A percentile compares a stretch with the other conserved stretches of the same genome.
phyloP scores from a whole-genome alignment of 2,113 vertebrate genomes.

The Kryptolebias marmoratus region DNA sequence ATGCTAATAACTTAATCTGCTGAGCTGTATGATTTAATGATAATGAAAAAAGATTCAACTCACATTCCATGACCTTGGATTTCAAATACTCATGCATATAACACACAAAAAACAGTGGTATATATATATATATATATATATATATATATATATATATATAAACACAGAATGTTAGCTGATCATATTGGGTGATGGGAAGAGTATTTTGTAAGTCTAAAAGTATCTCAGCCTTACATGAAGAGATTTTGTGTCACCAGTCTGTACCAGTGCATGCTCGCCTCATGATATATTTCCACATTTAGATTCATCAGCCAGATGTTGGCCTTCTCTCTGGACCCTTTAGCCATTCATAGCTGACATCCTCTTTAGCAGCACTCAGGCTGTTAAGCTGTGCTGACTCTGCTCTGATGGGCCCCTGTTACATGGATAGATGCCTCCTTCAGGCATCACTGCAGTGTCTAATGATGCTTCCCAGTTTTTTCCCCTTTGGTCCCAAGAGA shows the following conservation, averaged over 20 bases:
- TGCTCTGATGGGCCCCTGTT: conserved; percentile 55
- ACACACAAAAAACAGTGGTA: too few species aligned
- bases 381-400: conserved; percentile 44
- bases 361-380: conserved; percentile 53
- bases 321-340: conserved; percentile 54
- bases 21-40: too few species aligned
- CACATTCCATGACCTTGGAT: too few species aligned
- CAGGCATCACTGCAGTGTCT: conserved; percentile 45
- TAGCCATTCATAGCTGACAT: conserved; percentile 69
- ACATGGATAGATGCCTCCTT: conserved; percentile 50
- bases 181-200: background rate
- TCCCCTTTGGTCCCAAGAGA: conserved; percentile 25
- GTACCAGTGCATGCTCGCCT: background rate
- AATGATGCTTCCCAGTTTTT: conserved; percentile 33
- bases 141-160: too few species aligned
- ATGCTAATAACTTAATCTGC: too few species aligned
- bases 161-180: too few species aligned
- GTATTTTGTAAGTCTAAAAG: too few species aligned
- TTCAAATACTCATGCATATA: too few species aligned
- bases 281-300: conserved; percentile 16
- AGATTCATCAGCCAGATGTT: conserved; percentile 59
- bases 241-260: conserved; percentile 16
- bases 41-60: too few species aligned
- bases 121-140: too few species aligned
- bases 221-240: background rate